These are phyloP conservation scores for Calyptommatus sinebrachiatus DNA, from an alignment of 2,113 vertebrate species.

Conservation along the genomic window DNA sequence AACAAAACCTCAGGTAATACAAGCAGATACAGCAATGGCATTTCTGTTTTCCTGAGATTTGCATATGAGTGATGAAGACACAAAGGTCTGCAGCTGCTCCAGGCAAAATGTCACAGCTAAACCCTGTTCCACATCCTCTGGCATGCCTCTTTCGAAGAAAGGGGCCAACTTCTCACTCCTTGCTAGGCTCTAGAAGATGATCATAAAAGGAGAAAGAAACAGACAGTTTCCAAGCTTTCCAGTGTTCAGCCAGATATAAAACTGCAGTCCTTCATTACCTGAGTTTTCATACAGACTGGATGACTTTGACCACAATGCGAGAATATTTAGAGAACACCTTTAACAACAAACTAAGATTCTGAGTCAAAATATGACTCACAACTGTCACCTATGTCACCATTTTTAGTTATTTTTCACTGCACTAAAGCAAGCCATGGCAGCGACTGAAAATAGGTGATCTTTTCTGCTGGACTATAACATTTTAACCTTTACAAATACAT, in stretches of 20 bases:
- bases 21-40: not conserved
- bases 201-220: not conserved
- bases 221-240: too few species aligned
- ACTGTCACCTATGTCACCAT: not conserved
- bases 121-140: not conserved
- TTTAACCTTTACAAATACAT: slow-evolving; percentile 6
- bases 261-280: too few species aligned
- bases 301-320: not conserved
- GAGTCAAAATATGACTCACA: not conserved
- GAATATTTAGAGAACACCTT: too few species aligned
- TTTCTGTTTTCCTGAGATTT: not conserved
- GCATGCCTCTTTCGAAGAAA: not conserved
- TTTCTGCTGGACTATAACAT: not conserved
- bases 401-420: not conserved
- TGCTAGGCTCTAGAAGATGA: not conserved
- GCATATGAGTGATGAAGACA: not conserved
- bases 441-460: not conserved
- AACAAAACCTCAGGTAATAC: too few species aligned
- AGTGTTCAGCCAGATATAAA: not conserved
- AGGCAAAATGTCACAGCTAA: not conserved
- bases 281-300: not conserved
- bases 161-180: not conserved
- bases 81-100: not conserved
- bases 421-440: not conserved
- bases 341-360: not conserved